Conservation (phyloP, 2,113 vertebrate genomes). For the Tachysurus vachellii region DNA sequence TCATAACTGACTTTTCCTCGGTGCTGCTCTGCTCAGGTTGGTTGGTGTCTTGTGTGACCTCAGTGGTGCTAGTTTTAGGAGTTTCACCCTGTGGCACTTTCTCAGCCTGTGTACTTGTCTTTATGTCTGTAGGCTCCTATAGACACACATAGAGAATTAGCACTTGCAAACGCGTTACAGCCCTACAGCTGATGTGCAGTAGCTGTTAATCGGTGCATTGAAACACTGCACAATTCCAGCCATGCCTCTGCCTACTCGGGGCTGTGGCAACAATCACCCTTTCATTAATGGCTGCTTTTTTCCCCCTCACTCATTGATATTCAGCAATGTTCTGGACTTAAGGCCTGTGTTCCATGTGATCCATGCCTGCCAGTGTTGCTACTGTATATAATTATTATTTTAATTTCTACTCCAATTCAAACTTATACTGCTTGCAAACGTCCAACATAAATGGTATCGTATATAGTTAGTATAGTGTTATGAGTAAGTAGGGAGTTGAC, state of each 20-base stretch:
- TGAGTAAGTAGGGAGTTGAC: background rate
- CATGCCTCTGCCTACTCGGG: constrained; percentile 79
- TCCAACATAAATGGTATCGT: background rate
- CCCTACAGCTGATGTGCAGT: constrained; percentile 66
- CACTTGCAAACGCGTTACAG: constrained; percentile 63
- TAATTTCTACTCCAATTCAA: background rate
- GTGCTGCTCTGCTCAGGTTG: constrained; percentile 56
- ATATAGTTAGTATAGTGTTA: background rate
- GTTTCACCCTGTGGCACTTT: constrained; percentile 53
- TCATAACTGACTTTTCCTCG: constrained; percentile 88
- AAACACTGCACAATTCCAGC: constrained; percentile 77
- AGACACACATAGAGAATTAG: constrained; percentile 66
- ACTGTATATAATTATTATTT: constrained; percentile 26
- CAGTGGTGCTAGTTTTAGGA: constrained; percentile 42
- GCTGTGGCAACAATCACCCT: constrained; percentile 74
- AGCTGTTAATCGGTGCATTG: constrained; percentile 76
- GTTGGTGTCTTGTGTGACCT: constrained; percentile 48
- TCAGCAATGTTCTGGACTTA: constrained; percentile 75
- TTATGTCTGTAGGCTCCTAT: constrained; percentile 66
- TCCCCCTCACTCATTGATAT: constrained; percentile 78
- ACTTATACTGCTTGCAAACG: no score
- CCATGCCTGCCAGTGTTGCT: constrained; percentile 48
- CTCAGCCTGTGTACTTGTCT: constrained; percentile 57
- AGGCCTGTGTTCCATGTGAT: constrained; percentile 35
- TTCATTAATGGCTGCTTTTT: constrained; percentile 70